Evolutionary conservation across 1,140 invertebrate species (phyloP).

Genomic region (Temnothorax curvispinosus): DNA sequence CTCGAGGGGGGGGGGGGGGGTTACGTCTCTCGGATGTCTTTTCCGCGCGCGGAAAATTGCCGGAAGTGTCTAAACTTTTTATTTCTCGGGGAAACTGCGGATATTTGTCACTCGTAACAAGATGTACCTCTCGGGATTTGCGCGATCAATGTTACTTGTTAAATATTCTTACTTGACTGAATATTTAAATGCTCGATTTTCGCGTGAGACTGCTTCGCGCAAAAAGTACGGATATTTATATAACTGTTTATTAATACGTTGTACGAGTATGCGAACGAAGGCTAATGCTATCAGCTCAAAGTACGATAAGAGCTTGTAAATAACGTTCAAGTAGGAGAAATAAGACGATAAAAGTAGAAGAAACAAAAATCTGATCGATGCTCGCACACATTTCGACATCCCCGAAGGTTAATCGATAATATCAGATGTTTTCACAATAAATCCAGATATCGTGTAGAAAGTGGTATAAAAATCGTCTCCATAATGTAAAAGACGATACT

Average conservation of each 20-base stretch:
- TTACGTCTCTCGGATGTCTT: not conserved
- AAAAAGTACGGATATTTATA: not conserved
- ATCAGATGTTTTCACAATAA: not conserved
- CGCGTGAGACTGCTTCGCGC: not conserved
- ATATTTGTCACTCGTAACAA: not conserved
- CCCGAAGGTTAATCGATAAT: constrained; percentile 3
- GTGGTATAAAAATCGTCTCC: not conserved
- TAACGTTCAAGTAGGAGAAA: constrained; percentile 6
- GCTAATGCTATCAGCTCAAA: constrained; percentile 5
- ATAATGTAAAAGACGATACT: not conserved
- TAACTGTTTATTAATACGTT: not conserved
- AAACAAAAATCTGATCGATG: not conserved
- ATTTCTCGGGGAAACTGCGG: not conserved
- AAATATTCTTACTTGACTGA: not conserved
- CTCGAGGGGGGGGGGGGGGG: not conserved
- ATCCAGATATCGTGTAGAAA: not conserved
- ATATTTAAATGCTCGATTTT: not conserved
- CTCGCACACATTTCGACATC: not conserved
- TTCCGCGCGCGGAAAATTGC: constrained; percentile 6
- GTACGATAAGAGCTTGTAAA: constrained; percentile 15
- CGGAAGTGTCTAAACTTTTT: not conserved
- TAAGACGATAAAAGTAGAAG: not conserved
- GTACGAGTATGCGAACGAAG: not conserved
- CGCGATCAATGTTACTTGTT: not conserved
- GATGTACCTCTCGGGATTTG: not conserved